Percentiles rank a stretch among this genome's conserved stretches.
phyloP scores from a whole-genome alignment of 2,888 invertebrate genomes.

The Drosophila recens region DNA sequence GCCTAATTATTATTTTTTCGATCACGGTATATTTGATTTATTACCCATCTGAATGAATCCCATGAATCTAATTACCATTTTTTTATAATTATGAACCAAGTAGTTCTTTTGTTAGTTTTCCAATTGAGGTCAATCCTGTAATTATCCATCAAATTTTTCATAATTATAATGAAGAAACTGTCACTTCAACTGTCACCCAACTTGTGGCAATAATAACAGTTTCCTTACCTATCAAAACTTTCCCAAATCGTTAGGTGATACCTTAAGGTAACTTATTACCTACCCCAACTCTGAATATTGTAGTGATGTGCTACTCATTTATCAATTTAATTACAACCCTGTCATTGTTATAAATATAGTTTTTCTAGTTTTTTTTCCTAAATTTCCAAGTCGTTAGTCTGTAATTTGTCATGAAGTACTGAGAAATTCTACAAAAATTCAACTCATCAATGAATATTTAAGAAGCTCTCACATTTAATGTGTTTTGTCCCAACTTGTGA shows the following conservation, averaged over 20 bases:
- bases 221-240: background rate
- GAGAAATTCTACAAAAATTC: slow-evolving; percentile 26
- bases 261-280: background rate
- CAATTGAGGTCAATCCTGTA: background rate
- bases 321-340: background rate
- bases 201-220: background rate
- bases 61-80: too few relatives aligned
- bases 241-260: background rate
- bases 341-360: slow-evolving; percentile 4
- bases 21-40: too few relatives aligned
- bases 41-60: too few relatives aligned
- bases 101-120: too few relatives aligned
- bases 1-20: too few relatives aligned
- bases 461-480: slow-evolving; percentile 1
- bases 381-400: too few relatives aligned
- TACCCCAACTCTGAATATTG: background rate
- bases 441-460: slow-evolving; percentile 7
- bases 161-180: background rate
- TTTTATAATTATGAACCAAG: too few relatives aligned
- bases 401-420: slow-evolving; percentile 8
- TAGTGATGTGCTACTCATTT: background rate
- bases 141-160: background rate
- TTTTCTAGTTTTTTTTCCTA: background rate
- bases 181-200: background rate
- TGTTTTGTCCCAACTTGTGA: background rate